A percentile compares a stretch with the other conserved stretches of the same genome.
Evolutionary conservation across 2,797 vertebrate genomes (phyloP).

Genomic region (Arnoldichthys spilopterus): DNA sequence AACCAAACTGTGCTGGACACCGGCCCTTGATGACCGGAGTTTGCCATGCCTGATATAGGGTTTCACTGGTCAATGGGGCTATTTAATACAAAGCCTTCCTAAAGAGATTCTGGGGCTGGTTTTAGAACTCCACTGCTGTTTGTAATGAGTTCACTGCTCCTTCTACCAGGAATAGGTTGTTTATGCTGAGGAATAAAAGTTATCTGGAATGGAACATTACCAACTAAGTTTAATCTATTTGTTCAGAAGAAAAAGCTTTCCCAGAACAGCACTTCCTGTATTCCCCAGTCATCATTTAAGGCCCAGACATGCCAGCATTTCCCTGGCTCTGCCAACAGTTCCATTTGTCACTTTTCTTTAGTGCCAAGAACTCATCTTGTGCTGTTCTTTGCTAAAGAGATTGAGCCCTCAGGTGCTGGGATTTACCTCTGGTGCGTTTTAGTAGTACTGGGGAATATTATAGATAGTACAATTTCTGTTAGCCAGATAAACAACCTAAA

Average conservation of each 20-base stretch:
- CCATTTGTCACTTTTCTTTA: constrained; percentile 17
- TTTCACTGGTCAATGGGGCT: background rate
- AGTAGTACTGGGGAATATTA: background rate
- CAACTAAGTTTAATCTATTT: constrained; percentile 10
- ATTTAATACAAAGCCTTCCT: background rate
- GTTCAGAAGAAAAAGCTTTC: background rate
- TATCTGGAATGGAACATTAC: background rate
- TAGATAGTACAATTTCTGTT: background rate
- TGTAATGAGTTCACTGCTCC: background rate
- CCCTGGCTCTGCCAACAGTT: constrained; percentile 8
- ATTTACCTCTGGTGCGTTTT: constrained; percentile 2
- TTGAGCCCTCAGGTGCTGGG: constrained; percentile 16
- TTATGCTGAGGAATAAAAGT: constrained; percentile 12
- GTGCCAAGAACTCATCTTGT: constrained; percentile 30
- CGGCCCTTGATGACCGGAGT: too few species aligned
- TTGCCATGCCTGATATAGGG: too few species aligned
- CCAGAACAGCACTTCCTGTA: background rate
- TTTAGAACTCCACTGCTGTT: background rate
- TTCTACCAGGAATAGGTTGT: background rate
- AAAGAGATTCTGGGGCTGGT: background rate
- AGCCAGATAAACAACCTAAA: background rate
- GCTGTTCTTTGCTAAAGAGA: background rate
- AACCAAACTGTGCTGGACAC: too few species aligned
- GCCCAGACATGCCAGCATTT: background rate
- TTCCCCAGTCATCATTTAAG: constrained; percentile 23